A percentile compares a stretch with the other conserved stretches of the same genome.
phyloP scores from a whole-genome alignment of 37 sponge, comb jelly and placozoan species.

The Spongilla lacustris region DNA sequence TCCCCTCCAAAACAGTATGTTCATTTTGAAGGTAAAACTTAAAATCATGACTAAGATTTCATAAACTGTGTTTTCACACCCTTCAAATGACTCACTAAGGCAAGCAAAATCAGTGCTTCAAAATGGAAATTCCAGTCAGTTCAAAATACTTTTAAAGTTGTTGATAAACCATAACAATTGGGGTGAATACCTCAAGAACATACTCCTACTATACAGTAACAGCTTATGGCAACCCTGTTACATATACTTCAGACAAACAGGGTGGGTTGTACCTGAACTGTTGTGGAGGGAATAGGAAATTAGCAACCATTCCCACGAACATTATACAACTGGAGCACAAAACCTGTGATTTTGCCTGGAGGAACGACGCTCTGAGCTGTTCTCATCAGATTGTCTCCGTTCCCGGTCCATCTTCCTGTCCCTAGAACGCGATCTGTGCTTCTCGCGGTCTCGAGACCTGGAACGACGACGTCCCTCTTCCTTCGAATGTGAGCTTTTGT shows the following conservation, averaged over 20 bases:
- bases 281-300: not conserved
- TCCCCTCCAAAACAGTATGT: no score
- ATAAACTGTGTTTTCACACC: no score
- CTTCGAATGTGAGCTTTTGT: not conserved
- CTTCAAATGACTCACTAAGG: no score
- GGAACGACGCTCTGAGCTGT: not conserved
- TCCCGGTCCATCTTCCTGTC: not conserved
- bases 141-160: no score
- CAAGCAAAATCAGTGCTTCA: no score
- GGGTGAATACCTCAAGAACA: no score
- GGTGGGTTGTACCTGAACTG: not conserved
- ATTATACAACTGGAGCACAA: not conserved
- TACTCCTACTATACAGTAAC: no score
- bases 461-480: not conserved
- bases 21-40: no score
- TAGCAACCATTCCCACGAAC: not conserved
- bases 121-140: no score
- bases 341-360: not conserved
- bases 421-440: not conserved
- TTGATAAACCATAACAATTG: no score
- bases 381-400: not conserved
- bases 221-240: not conserved
- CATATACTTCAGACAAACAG: not conserved
- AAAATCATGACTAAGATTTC: no score
- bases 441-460: not conserved